Evolutionary conservation across 53 echinoderm and acorn worm species (phyloP), one percentile per base, ranked within the genome.

Genomic region (Astropecten irregularis): DNA sequence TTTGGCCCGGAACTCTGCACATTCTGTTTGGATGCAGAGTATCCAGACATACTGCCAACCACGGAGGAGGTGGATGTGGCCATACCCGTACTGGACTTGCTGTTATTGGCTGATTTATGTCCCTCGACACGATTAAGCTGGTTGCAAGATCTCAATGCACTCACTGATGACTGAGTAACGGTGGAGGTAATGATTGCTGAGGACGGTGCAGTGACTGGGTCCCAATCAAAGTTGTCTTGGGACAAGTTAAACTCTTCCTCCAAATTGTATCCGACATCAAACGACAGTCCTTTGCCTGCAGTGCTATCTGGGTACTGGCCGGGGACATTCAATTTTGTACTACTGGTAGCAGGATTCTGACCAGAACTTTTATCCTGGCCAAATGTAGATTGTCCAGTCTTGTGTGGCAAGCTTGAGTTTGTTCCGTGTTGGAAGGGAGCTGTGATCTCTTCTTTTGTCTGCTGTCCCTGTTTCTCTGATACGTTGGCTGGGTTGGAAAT

Each of bases 201-300:
- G 38, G 66, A 36, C 21, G 61, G 60, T 42, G 39, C 20, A 61
- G 20, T 49, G 34, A 46, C 47, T n/a, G 62, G 47, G 21, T 79
- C 62, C 79, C 79, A 79, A 48, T 79, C 28, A 49, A 79, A 79
- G 62, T 58, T 35, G 9, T 79, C 63, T 4, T 79, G 61, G 19
- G 61, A 62, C 20, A 62, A 10, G 62, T 62, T 56, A 7, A 76
- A 22, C 7, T 76, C 57, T 14, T 58, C 79, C 19, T 62, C 62
- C n/a, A 79, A 62, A 61, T 49, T 79, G 16, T 47, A 19, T 30
- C 19, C 47, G n/a, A 32, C 16, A 36, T 61, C 79, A 48, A 39
- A 33, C 30, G 3, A 6, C n/a, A 62, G 46, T 9, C 11, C 6
- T 77, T 44, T 62, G 18, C 42, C 46, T 21, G 44, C 40, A 11